Evolutionary conservation across 2,888 invertebrate genomes (phyloP).

Genomic region (Bursaphelenchus okinawaensis): DNA sequence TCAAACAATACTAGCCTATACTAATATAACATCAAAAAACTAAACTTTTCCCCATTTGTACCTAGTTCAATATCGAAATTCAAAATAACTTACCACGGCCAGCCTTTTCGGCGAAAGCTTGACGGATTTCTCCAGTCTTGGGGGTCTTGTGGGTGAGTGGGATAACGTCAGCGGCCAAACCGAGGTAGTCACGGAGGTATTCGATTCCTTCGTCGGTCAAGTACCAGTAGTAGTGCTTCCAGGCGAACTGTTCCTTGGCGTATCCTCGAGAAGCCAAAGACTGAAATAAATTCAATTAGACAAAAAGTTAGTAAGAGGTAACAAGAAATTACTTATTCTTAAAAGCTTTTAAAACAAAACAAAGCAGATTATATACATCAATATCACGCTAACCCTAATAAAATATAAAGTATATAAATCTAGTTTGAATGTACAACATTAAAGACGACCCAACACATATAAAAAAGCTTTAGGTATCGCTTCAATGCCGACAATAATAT

Average conservation of each 20-base stretch:
- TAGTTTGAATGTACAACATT: neutral
- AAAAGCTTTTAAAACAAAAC: too few relatives aligned
- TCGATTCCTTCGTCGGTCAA: constrained; percentile 96
- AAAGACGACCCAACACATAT: neutral
- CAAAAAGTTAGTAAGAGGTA: too few relatives aligned
- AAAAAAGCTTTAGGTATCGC: constrained; percentile 1
- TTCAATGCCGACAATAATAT: neutral
- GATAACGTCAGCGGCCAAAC: constrained; percentile 95
- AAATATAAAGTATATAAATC: neutral
- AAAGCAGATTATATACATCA: too few relatives aligned
- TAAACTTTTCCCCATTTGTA: too few relatives aligned
- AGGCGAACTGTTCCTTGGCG: constrained; percentile 99
- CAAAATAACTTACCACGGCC: constrained; percentile 27
- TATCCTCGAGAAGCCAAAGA: constrained; percentile 83
- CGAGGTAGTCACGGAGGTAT: constrained; percentile 86
- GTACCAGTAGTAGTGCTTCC: constrained; percentile 99
- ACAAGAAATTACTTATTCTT: too few relatives aligned
- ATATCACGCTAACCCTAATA: neutral
- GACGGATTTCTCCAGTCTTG: constrained; percentile 48
- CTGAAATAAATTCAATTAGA: constrained; percentile 26
- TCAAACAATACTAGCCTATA: too few relatives aligned
- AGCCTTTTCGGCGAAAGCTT: constrained; percentile 46
- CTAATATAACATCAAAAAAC: neutral
- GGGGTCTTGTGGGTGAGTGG: constrained; percentile 86
- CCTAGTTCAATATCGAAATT: too few relatives aligned